Evolutionary conservation across 2,797 vertebrate genomes (phyloP), one percentile per base, ranked within the genome.

Genomic region (Rousettus madagascariensis): DNA sequence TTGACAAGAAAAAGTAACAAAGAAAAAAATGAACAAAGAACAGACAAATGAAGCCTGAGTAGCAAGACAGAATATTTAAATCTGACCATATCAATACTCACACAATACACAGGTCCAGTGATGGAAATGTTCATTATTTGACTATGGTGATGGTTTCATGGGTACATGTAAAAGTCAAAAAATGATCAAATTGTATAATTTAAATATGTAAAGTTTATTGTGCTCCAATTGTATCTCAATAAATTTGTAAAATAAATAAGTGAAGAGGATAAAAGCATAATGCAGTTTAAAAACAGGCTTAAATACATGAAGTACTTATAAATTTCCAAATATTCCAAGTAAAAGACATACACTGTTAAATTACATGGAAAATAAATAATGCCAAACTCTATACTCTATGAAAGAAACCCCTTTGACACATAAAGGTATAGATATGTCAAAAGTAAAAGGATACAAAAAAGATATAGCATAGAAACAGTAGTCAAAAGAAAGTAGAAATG

Each of bases 1-100:
- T 15, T 88, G n/a, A 53, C 10, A 71, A 94, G 63, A 83, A 95
- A 95, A 84, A 26, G 38, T 66, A 74, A 93, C 20, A 43, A 41
- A 36, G 59, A n/a, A 43, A 33, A 66, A 41, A 51, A 86, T 71
- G 43, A 80, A 82, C 65, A 90, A 90, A 90, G n/a, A 87, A 28
- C 8, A 59, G 2, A 51, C 15, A 96, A 95, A 90, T 90, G 61
- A 84, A 90, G 51, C 78, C 17, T 63, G 83, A 46, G 92, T 38
- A 71, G 3, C 17, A 82, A 86, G 10, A 86, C 65, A 17, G 36
- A 3, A 86, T 36, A 59, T 72, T 77, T 92, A 94, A 90, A 65
- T 2, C 24, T 86, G 38, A 91, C 26, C 5, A 15, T 75, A 86
- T 15, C 15, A 53, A 65, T 46, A 53, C 4, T 63, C 10, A 66